phyloP scores from a whole-genome alignment of 2,113 vertebrate genomes.

The Galbula dea region DNA sequence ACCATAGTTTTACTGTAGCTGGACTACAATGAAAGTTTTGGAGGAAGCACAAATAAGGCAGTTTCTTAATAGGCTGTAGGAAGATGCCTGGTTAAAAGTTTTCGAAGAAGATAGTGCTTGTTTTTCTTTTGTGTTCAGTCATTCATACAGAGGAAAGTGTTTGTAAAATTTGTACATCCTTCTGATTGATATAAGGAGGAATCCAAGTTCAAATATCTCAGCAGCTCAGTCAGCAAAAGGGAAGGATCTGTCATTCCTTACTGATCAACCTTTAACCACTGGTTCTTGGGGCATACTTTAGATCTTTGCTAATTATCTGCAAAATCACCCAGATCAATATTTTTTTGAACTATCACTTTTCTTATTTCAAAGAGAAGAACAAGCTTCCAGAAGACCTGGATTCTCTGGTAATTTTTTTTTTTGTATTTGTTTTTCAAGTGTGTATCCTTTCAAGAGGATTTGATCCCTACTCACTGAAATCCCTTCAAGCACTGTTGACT shows the following conservation, averaged over 20 bases:
- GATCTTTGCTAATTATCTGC: neutral
- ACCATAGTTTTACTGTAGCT: neutral
- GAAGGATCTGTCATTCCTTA: neutral
- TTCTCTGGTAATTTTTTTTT: neutral
- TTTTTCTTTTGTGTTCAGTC: neutral
- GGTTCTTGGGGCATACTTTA: neutral
- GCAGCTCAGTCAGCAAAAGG: neutral
- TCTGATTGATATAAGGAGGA: neutral
- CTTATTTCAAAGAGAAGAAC: neutral
- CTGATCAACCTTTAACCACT: neutral
- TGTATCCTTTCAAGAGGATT: neutral
- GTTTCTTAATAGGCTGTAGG: neutral
- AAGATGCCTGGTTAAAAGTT: neutral
- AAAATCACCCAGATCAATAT: neutral
- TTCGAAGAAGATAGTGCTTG: neutral
- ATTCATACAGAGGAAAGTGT: neutral
- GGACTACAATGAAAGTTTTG: neutral
- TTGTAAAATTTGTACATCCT: neutral
- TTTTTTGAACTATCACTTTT: neutral
- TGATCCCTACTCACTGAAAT: neutral
- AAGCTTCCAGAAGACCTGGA: neutral
- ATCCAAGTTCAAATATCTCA: accelerated
- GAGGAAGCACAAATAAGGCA: neutral
- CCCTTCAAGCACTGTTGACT: neutral
- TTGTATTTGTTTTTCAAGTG: no score